Percentiles rank a stretch among this genome's conserved stretches.
Conservation (phyloP, 1,140 invertebrate species). For the Drosophila repleta region DNA sequence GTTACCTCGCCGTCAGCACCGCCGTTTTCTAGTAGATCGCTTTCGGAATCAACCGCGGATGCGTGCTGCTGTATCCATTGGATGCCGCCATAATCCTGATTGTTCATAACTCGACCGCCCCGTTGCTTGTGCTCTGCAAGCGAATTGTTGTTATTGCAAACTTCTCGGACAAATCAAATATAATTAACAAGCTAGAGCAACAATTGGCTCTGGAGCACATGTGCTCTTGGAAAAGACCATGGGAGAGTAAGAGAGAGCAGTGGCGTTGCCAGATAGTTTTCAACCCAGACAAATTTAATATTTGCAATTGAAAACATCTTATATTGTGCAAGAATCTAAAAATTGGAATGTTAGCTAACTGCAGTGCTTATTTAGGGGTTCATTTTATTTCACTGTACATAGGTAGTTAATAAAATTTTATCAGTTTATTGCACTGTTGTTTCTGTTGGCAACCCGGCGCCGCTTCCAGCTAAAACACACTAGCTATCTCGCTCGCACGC, state of each 20-base stretch:
- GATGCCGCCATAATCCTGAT: constrained; percentile 72
- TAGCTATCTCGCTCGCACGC: constrained; percentile 45
- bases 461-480: constrained; percentile 43
- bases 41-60: constrained; percentile 53
- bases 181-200: constrained; percentile 52
- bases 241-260: constrained; percentile 42
- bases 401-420: not conserved
- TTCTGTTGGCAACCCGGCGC: constrained; percentile 7
- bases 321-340: not conserved
- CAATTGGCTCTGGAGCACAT: constrained; percentile 64
- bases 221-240: constrained; percentile 51
- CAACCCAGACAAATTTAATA: not conserved
- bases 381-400: not conserved
- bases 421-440: not conserved
- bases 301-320: not conserved
- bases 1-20: constrained; percentile 36
- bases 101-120: constrained; percentile 68
- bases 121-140: constrained; percentile 28
- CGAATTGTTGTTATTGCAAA: constrained; percentile 25
- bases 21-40: constrained; percentile 58
- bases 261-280: constrained; percentile 52
- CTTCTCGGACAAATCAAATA: constrained; percentile 19
- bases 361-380: not conserved
- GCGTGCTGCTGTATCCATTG: constrained; percentile 78
- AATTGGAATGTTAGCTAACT: not conserved